Evolutionary conservation across 92 coral and sea anemone species (phyloP).

Genomic region (Metridium senile): DNA sequence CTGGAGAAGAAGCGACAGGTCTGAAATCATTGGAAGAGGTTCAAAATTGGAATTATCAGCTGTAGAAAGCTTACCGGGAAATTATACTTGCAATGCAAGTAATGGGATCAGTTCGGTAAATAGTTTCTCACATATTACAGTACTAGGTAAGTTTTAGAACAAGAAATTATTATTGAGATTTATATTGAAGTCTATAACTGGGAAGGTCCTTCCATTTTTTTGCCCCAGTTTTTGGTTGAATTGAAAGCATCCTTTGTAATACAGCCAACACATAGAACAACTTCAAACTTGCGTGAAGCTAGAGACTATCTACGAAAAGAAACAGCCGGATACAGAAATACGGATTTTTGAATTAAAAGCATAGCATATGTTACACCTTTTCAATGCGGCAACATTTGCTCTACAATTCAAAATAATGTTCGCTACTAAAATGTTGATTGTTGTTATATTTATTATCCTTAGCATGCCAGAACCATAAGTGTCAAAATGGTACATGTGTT

Average conservation of each 20-base stretch:
- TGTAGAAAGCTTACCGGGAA: conserved; percentile 10
- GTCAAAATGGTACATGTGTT: conserved; percentile 5
- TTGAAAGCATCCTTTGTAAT: too few species aligned
- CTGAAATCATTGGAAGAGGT: conserved; percentile 11
- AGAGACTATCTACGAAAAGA: too few species aligned
- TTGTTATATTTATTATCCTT: background rate
- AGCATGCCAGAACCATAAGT: conserved; percentile 9
- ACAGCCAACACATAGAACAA: too few species aligned
- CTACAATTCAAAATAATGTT: too few species aligned
- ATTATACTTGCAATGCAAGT: conserved; percentile 7
- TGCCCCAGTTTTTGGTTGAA: too few species aligned
- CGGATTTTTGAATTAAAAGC: too few species aligned
- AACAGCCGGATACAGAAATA: too few species aligned
- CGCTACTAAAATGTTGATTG: too few species aligned
- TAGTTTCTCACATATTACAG: background rate
- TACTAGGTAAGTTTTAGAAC: conserved; percentile 8
- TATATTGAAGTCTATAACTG: background rate
- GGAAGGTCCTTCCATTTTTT: too few species aligned
- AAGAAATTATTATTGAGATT: background rate
- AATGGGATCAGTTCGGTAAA: conserved; percentile 13
- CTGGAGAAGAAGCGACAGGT: conserved; percentile 12
- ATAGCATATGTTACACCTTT: too few species aligned
- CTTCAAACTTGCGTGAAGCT: too few species aligned
- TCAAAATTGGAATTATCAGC: background rate
- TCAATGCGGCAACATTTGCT: too few species aligned